Evolutionary conservation across 1,140 invertebrate species (phyloP), one percentile per base, ranked within the genome.

Genomic region (Drosophila asahinai): DNA sequence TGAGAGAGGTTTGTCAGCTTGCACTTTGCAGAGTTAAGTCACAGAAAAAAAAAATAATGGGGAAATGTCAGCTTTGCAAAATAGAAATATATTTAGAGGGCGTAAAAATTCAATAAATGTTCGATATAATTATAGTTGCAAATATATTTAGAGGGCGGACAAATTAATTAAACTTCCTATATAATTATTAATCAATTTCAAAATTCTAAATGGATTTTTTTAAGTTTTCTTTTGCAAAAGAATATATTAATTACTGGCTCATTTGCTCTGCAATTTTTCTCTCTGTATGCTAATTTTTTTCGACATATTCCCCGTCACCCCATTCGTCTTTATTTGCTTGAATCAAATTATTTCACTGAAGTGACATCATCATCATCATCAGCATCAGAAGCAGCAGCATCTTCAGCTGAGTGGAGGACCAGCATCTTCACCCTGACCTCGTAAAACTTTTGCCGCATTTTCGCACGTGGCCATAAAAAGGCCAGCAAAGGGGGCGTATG

Each of bases 401-500:
- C 48, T 43, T 59, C 47, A 52, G 27, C 36, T 58, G 33, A 55
- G 54, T 48, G 76, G 48, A 66, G 60, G 19, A 79, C 38, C 70
- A 60, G 51, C 66, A 57, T 59, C 76, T 79, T 86, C 61, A 86
- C 82, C 82, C 82, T 86, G 82, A 86, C 82, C 82, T 86, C 82
- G 63, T 81, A 84, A 80, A 80, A 70, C 68, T 74, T 70, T 78
- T 74, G 82, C 82, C 78, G 78, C 83, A 86, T 77, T 80, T 73
- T 79, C 66, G 75, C 83, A 66, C 71, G 75, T 86, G 74, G 67
- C 68, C 59, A 75, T 78, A 86, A 81, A 86, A 81, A 81, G 48
- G 43, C 36, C 52, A 61, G 42, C 42, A 27, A 33, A 22, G 11
- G 33, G 61, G 57, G 15, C 12, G 38, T 49, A 27, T 54, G 40